Percentiles rank a stretch among this genome's conserved stretches.
Conservation (phyloP, 1,140 invertebrate species). For the Sarcophaga peregrina region DNA sequence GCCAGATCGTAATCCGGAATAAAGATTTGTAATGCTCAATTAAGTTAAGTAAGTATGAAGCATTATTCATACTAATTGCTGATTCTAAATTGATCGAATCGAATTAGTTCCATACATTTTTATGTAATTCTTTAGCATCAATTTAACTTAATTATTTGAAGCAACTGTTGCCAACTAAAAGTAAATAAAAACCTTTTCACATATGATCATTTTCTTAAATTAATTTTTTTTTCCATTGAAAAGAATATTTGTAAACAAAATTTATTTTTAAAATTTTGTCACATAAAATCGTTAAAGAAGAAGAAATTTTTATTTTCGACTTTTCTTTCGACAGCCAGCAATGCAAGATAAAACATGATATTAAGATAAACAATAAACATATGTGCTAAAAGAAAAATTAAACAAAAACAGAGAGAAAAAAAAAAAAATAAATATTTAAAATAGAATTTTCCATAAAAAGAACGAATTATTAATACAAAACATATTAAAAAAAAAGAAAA, state of each 20-base stretch:
- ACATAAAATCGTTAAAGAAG: background rate
- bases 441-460: slow-evolving; percentile 9
- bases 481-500: background rate
- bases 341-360: background rate
- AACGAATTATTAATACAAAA: background rate
- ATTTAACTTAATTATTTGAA: no score
- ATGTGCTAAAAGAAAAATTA: background rate
- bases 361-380: slow-evolving; percentile 6
- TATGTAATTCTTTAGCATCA: no score
- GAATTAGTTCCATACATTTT: no score
- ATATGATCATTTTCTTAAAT: background rate
- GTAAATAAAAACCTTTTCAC: background rate
- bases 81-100: no score
- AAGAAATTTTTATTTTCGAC: background rate
- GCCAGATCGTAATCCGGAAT: no score
- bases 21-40: no score
- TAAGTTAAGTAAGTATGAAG: no score
- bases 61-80: no score
- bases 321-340: background rate
- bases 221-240: background rate
- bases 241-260: background rate
- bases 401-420: no score
- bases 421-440: background rate
- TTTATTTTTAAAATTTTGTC: background rate
- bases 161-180: background rate